These are phyloP conservation scores for Mallateleia sp. DNA, from an alignment of 2,888 invertebrate species.

Conservation along the genomic window DNA sequence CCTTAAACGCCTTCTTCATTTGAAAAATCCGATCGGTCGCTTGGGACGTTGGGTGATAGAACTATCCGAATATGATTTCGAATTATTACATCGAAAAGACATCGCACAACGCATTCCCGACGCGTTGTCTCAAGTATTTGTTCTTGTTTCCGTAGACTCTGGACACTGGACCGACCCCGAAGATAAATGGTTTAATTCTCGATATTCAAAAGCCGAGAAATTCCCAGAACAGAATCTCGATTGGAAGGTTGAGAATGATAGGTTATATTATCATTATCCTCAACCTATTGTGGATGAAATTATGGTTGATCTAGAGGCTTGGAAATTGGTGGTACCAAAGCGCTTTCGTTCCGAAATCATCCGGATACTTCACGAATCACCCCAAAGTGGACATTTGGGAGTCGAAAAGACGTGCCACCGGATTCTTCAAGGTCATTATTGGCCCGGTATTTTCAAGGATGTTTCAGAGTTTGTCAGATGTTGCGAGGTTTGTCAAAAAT, in stretches of 20 bases:
- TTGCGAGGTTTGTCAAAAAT: constrained; percentile 14
- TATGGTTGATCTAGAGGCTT: not conserved
- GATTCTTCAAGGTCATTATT: constrained; percentile 1
- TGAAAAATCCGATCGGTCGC: too few relatives aligned
- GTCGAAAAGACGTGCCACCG: constrained; percentile 4
- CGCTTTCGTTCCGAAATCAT: too few relatives aligned
- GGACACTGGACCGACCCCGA: not conserved
- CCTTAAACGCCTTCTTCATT: too few relatives aligned
- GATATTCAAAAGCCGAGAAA: not conserved
- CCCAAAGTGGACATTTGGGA: constrained; percentile 11
- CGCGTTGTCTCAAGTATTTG: too few relatives aligned
- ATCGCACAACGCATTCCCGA: too few relatives aligned
- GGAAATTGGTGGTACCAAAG: constrained; percentile 24
- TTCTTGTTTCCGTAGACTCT: too few relatives aligned
- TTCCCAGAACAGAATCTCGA: not conserved
- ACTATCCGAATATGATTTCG: too few relatives aligned
- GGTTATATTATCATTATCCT: not conserved
- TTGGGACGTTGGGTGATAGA: too few relatives aligned
- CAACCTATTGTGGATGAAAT: not conserved
- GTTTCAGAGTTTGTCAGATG: not conserved
- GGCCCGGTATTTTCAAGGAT: constrained; percentile 21
- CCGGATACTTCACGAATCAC: not conserved
- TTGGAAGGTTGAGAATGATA: constrained; percentile 11
- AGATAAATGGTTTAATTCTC: not conserved
- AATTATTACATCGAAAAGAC: too few relatives aligned